Percentiles rank a stretch among this genome's conserved stretches.
Conservation (phyloP, 23 tunicate genomes). For the Pegea sp. region DNA sequence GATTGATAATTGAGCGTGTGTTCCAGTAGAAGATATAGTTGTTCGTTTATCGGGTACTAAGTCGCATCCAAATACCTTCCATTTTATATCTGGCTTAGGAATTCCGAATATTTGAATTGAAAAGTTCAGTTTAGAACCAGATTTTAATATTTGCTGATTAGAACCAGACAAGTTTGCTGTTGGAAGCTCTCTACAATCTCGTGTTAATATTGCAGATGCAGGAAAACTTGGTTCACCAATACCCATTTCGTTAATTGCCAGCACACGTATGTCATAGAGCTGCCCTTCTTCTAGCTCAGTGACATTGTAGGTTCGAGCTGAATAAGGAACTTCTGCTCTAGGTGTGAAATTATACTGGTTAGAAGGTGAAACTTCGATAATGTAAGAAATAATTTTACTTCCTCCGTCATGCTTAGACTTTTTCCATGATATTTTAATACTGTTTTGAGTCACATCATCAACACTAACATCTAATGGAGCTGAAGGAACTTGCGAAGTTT, state of each 20-base stretch:
- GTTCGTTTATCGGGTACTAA: background rate
- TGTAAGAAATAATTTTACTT: slow-evolving; percentile 53
- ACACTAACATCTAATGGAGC: slow-evolving; percentile 8
- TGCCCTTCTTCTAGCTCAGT: slow-evolving; percentile 74
- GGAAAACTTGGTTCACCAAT: slow-evolving; percentile 42
- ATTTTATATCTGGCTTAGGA: background rate
- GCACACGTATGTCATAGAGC: slow-evolving; percentile 47
- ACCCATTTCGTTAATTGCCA: slow-evolving; percentile 66
- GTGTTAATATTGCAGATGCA: slow-evolving; percentile 13
- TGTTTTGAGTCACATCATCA: slow-evolving; percentile 3
- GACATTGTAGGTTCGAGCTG: slow-evolving; percentile 25
- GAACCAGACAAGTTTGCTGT: slow-evolving; percentile 65
- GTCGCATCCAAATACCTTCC: background rate
- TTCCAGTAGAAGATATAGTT: background rate
- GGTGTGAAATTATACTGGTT: slow-evolving; percentile 60
- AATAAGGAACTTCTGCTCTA: slow-evolving; percentile 33
- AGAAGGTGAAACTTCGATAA: slow-evolving; percentile 37
- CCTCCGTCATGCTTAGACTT: slow-evolving; percentile 74
- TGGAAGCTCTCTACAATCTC: slow-evolving; percentile 45
- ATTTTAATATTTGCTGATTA: too few species aligned
- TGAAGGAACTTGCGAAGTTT: slow-evolving; percentile 13
- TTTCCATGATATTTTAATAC: slow-evolving; percentile 45
- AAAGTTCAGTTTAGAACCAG: too few species aligned
- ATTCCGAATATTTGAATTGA: too few species aligned
- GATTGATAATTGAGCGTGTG: slow-evolving; percentile 3